Conservation (phyloP, 2,113 vertebrate species). For the Trochalopteron elliotii region DNA sequence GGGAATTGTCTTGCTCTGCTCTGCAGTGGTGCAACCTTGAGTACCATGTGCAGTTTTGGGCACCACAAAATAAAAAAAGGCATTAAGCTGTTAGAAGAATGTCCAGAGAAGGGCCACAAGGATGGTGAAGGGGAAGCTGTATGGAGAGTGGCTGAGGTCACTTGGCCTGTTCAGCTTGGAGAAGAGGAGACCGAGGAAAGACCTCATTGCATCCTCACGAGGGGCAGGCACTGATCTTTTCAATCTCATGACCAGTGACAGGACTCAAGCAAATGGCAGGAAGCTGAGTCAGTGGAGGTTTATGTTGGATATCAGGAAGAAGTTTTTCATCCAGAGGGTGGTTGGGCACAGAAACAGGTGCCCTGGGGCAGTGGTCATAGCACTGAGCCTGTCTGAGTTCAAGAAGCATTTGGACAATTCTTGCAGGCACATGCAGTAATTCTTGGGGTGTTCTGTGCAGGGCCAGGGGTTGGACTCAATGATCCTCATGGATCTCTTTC, state of each 20-base stretch:
- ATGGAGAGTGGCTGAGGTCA: not conserved
- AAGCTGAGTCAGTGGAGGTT: not conserved
- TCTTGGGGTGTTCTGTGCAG: not conserved
- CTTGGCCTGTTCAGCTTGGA: not conserved
- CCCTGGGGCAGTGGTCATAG: not conserved
- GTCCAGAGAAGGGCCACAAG: not conserved
- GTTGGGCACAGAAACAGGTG: not conserved
- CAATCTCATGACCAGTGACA: not conserved
- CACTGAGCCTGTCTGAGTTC: not conserved
- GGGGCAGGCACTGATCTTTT: not conserved
- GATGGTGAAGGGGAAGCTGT: not conserved
- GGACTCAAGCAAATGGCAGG: not conserved
- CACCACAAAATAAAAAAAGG: not conserved
- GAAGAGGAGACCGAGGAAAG: not conserved
- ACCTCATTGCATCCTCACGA: fast-evolving
- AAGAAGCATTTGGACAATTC: not conserved
- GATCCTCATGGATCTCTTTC: not conserved
- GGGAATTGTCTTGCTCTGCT: not conserved
- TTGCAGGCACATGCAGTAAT: not conserved
- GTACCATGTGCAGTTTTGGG: not conserved
- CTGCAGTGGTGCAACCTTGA: not conserved
- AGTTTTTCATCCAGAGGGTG: not conserved
- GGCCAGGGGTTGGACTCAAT: not conserved
- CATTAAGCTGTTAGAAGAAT: not conserved
- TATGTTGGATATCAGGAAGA: not conserved